Conservation (phyloP, 2,888 invertebrate genomes). For the Monopis laevigella region DNA sequence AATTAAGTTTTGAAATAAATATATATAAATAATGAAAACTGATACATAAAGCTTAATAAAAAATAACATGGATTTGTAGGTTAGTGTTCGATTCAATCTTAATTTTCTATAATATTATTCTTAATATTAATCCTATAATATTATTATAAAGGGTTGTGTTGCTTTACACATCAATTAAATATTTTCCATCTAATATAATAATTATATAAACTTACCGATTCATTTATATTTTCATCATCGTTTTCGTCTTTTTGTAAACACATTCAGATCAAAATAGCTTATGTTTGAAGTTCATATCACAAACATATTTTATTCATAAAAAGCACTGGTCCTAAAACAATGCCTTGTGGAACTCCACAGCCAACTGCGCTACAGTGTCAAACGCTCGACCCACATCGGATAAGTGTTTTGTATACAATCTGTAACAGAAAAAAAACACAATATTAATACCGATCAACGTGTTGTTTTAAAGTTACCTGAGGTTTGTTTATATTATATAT, state of each 20-base stretch:
- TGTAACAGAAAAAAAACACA: slow-evolving; percentile 62
- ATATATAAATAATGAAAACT: too few species aligned
- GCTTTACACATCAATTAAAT: too few species aligned
- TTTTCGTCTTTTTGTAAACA: slow-evolving; percentile 58
- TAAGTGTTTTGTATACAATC: slow-evolving; percentile 61
- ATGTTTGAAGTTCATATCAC: too few species aligned
- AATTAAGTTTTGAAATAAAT: too few species aligned
- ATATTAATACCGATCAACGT: slow-evolving; percentile 45
- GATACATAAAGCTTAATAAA: too few species aligned
- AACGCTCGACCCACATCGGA: slow-evolving; percentile 21
- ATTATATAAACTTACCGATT: slow-evolving; percentile 40
- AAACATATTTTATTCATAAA: too few species aligned
- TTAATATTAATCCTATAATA: too few species aligned
- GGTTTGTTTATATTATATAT: neutral
- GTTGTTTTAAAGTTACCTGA: neutral
- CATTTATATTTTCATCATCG: slow-evolving; percentile 43
- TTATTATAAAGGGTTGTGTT: too few species aligned
- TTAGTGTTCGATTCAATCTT: too few species aligned
- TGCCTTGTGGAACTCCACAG: slow-evolving; percentile 48
- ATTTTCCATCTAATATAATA: too few species aligned
- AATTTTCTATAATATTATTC: too few species aligned
- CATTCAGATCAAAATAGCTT: slow-evolving; percentile 41
- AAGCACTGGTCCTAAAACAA: slow-evolving; percentile 27
- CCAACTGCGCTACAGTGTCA: slow-evolving; percentile 40
- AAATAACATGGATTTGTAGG: too few species aligned